Conservation (phyloP, 2,113 vertebrate genomes). For the Poicephalus meyeri region DNA sequence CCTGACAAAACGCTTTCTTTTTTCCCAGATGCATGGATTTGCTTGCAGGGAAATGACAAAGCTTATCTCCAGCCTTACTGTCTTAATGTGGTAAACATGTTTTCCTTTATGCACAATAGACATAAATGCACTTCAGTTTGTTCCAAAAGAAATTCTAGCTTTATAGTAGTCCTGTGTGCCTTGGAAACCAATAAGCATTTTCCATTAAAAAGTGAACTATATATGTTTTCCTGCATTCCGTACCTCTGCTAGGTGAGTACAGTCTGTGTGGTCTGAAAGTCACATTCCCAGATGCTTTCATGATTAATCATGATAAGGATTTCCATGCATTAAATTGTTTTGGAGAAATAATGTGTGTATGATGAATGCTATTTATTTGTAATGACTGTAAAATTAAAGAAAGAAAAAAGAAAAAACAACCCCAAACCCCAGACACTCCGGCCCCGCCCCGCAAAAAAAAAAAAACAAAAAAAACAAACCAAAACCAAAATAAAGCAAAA, state of each 20-base stretch:
- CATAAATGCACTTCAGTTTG: neutral
- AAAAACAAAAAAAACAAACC: too few relatives aligned
- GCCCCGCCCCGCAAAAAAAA: too few relatives aligned
- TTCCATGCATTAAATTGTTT: neutral
- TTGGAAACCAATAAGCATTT: neutral
- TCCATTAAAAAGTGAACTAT: neutral
- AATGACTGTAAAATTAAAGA: neutral
- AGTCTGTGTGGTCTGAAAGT: neutral
- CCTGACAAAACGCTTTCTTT: neutral
- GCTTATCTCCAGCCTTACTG: neutral
- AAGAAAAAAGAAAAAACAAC: neutral
- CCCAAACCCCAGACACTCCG: neutral
- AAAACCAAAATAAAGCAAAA: neutral
- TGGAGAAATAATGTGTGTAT: neutral
- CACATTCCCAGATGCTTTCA: neutral
- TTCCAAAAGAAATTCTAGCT: neutral
- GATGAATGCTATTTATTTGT: neutral
- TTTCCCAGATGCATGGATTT: neutral
- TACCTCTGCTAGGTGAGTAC: neutral
- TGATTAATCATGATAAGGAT: neutral
- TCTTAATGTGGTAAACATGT: neutral
- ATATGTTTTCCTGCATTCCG: neutral
- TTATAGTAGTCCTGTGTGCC: neutral
- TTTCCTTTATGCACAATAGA: neutral
- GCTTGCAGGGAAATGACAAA: constrained; percentile 7